Percentiles rank a stretch among this genome's conserved stretches.
phyloP scores from a whole-genome alignment of 2,888 invertebrate species.

The Dolomedes plantarius region DNA sequence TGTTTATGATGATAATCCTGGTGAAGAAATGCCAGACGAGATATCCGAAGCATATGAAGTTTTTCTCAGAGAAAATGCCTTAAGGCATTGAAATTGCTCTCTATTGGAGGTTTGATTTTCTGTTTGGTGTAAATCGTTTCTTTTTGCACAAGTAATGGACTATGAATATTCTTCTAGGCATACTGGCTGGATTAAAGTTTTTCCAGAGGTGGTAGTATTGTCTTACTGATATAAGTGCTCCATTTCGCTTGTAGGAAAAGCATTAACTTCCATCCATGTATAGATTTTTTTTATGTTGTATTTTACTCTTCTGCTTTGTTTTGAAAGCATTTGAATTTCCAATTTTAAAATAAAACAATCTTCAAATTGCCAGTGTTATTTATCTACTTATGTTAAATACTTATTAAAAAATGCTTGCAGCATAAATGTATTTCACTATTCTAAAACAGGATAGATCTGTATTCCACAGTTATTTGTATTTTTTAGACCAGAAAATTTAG shows the following conservation, averaged over 20 bases:
- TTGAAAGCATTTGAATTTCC: constrained; percentile 64
- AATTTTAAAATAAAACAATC: background rate
- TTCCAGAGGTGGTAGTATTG: constrained; percentile 39
- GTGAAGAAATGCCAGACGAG: constrained; percentile 80
- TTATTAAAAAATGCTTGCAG: too few relatives aligned
- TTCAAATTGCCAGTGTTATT: background rate
- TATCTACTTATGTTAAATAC: constrained; percentile 4
- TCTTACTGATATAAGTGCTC: constrained; percentile 20
- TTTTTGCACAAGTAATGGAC: constrained; percentile 63
- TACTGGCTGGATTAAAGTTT: constrained; percentile 56
- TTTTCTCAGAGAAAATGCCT: constrained; percentile 77
- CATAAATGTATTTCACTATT: too few relatives aligned
- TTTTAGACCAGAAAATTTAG: too few relatives aligned
- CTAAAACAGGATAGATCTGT: too few relatives aligned
- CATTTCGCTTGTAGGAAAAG: constrained; percentile 48
- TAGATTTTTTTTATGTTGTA: constrained; percentile 36
- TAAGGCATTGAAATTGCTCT: constrained; percentile 58
- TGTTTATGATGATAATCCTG: constrained; percentile 49
- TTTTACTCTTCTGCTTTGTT: constrained; percentile 38
- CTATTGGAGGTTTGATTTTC: constrained; percentile 30
- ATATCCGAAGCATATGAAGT: constrained; percentile 81
- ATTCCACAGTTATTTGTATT: too few relatives aligned
- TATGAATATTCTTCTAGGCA: constrained; percentile 43
- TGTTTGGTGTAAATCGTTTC: constrained; percentile 64
- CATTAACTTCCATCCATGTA: constrained; percentile 66